Evolutionary conservation across 2,113 vertebrate species (phyloP), one percentile per base, ranked within the genome.

Genomic region (Anser brachyrhynchus): DNA sequence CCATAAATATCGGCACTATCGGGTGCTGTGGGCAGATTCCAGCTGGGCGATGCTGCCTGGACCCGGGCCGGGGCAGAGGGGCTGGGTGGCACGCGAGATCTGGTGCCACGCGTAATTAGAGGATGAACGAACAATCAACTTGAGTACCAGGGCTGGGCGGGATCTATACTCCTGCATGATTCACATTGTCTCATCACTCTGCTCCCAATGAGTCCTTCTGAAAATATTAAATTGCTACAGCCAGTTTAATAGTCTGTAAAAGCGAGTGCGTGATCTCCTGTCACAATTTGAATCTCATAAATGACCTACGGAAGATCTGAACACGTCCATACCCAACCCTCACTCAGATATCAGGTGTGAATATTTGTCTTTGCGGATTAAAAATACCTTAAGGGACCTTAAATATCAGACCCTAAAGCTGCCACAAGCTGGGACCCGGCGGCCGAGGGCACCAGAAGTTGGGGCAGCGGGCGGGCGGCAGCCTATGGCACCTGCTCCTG

Each of bases 41-140:
- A 35, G 17, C 4, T 59, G 76, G 29, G 15, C 35, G 55, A 28
- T 14, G 41, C 66, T 39, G 35, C 52, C 80, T 37, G 43, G 33
- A 9, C 5, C 15, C 14, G 33, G 58, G 57, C 61, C 87, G 20
- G 23, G 25, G 77, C 49, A 72, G 37, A 93, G 25, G 17, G n/a
- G 54, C 35, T 54, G 71, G 51, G 4, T 80, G 69, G 41, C 78
- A 71, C 86, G 62, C 22, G 65, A 62, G 35, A 39, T 43, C n/a
- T 64, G n/a, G 29, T 41, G 23, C 20, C 35, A 74, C 28, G 39
- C 65, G 28, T 58, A 88, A 92, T 94, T 90, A 94, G 51, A 71
- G 80, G 41, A 52, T 55, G 58, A 93, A 87, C n/a, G 44, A 73
- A 66, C 92, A 88, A 94, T 90, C 18, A 74, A 7, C 33, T 39